Conservation (phyloP, 2,797 vertebrate species). For the Spondyliosoma cantharus region DNA sequence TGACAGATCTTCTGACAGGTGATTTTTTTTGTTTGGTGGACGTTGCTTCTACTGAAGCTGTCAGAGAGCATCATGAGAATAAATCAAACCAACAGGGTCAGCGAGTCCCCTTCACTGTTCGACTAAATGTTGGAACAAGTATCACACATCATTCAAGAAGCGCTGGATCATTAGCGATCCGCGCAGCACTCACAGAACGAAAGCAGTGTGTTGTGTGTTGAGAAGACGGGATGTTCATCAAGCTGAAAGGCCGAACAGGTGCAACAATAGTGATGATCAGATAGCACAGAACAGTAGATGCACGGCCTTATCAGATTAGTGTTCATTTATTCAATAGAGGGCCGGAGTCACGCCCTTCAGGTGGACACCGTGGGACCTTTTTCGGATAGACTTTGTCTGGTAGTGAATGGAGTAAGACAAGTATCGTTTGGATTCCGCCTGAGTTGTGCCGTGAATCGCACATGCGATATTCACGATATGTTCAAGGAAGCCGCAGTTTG, state of each 20-base stretch:
- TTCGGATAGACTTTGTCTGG: too few relatives aligned
- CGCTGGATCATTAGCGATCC: not conserved
- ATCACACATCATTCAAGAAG: conserved; percentile 13
- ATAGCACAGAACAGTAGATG: not conserved
- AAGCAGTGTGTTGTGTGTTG: not conserved
- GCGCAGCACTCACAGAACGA: not conserved
- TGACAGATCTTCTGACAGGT: conserved; percentile 17
- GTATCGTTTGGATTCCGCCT: too few relatives aligned
- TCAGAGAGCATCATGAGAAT: not conserved
- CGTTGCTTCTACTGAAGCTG: not conserved
- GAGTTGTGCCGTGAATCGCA: too few relatives aligned
- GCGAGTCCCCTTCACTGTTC: conserved; percentile 23
- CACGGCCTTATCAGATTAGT: not conserved
- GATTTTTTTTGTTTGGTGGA: conserved; percentile 4
- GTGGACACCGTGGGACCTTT: too few relatives aligned
- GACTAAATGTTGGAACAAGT: conserved; percentile 23
- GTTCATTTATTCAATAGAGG: not conserved
- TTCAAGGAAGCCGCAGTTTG: too few relatives aligned
- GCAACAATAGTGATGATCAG: not conserved
- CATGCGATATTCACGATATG: too few relatives aligned
- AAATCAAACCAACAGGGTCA: conserved; percentile 22
- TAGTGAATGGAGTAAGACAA: too few relatives aligned
- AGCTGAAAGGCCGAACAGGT: not conserved
- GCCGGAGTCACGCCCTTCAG: too few relatives aligned
- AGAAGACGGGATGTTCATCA: not conserved